Evolutionary conservation across 2,888 invertebrate genomes (phyloP).

Genomic region (Polydrusus tereticollis): DNA sequence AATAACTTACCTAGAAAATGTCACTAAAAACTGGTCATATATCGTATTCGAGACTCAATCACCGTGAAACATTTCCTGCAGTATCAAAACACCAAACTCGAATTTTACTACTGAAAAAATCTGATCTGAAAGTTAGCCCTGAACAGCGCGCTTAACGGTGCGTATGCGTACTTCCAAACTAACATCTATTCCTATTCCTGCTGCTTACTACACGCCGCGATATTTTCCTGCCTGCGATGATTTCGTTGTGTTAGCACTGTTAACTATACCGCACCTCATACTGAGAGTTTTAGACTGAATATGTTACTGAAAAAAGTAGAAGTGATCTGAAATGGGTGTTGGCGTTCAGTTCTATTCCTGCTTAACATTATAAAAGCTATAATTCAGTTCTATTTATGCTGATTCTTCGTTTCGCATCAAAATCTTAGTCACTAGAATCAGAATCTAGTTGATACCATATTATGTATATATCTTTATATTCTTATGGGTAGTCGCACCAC

Average conservation of each 20-base stretch:
- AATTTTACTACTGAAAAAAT: constrained; percentile 31
- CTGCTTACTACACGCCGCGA: constrained; percentile 10
- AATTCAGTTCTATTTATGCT: too few relatives aligned
- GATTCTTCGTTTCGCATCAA: too few relatives aligned
- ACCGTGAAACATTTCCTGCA: constrained; percentile 12
- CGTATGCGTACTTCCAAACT: constrained; percentile 24
- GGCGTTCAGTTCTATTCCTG: too few relatives aligned
- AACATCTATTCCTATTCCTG: constrained; percentile 17
- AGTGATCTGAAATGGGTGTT: too few relatives aligned
- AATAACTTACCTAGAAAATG: neutral
- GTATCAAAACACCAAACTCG: constrained; percentile 21
- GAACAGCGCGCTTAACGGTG: constrained; percentile 9
- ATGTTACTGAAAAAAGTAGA: too few relatives aligned
- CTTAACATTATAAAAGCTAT: too few relatives aligned
- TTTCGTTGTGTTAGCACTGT: constrained; percentile 28
- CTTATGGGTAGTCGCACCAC: too few relatives aligned
- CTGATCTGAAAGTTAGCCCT: neutral
- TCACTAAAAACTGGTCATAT: neutral
- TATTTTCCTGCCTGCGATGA: constrained; percentile 29
- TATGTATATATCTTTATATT: too few relatives aligned
- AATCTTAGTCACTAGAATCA: too few relatives aligned
- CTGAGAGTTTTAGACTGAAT: constrained; percentile 21
- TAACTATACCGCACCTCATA: constrained; percentile 28
- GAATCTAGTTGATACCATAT: too few relatives aligned
- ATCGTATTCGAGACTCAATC: neutral